phyloP scores from a whole-genome alignment of 2,888 invertebrate genomes.

The Heliconius ismenius region DNA sequence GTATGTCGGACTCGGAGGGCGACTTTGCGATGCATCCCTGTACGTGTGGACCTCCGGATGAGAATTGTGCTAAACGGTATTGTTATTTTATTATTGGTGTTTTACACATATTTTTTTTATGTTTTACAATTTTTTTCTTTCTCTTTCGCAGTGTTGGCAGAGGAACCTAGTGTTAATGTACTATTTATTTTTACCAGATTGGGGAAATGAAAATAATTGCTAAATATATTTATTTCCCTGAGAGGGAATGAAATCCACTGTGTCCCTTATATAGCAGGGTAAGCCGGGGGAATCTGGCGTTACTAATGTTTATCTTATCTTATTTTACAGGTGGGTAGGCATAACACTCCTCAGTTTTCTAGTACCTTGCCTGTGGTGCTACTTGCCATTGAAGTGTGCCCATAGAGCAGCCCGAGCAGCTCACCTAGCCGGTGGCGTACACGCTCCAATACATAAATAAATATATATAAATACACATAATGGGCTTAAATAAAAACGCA shows the following conservation, averaged over 20 bases:
- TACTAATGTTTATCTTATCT: background rate
- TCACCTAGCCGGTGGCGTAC: constrained; percentile 91
- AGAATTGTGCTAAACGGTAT: constrained; percentile 87
- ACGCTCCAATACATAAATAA: constrained; percentile 59
- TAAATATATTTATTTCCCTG: constrained; percentile 29
- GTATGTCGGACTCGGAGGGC: constrained; percentile 94
- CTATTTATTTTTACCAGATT: background rate
- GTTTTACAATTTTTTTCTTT: background rate
- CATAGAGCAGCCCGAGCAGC: constrained; percentile 92
- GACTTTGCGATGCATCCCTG: constrained; percentile 93
- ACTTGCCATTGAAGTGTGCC: constrained; percentile 91
- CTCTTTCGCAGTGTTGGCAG: background rate
- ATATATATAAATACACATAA: background rate
- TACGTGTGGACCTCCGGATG: constrained; percentile 86
- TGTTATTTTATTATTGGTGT: background rate
- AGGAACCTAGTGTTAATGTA: background rate
- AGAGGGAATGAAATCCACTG: background rate
- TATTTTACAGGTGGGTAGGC: constrained; percentile 86
- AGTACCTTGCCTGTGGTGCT: constrained; percentile 97
- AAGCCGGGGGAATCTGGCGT: too few species aligned
- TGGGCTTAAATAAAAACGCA: background rate
- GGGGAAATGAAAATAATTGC: background rate
- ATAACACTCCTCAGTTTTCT: constrained; percentile 91
- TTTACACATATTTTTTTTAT: constrained; percentile 1
- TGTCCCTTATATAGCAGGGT: too few species aligned